Evolutionary conservation across 2,888 invertebrate species (phyloP).

Genomic region (Nebria brevicollis): DNA sequence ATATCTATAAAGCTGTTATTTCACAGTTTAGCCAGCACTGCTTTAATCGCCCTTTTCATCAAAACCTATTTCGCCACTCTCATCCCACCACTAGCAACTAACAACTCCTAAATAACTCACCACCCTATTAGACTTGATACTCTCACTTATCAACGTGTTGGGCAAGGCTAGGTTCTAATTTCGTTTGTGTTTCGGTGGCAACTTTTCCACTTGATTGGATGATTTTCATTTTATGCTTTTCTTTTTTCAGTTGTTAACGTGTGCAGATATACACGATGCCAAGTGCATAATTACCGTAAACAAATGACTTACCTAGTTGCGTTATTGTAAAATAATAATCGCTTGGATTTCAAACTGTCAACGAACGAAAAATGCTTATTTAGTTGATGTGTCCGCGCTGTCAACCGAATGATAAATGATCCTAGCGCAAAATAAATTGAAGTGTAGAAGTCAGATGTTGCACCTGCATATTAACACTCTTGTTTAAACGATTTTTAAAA

Average conservation of each 20-base stretch:
- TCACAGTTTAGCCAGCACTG: constrained; percentile 9
- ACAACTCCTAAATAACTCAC: constrained; percentile 36
- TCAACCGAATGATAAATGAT: constrained; percentile 16
- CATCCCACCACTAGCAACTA: not conserved
- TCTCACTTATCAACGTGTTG: constrained; percentile 46
- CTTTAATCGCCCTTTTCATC: not conserved
- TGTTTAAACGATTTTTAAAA: not conserved
- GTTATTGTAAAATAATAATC: not conserved
- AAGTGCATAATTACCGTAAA: not conserved
- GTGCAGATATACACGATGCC: constrained; percentile 30
- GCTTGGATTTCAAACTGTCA: constrained; percentile 4
- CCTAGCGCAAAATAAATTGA: not conserved
- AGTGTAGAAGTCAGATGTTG: constrained; percentile 2
- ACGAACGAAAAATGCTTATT: not conserved
- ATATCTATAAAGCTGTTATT: not conserved
- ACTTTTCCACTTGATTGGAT: constrained; percentile 15
- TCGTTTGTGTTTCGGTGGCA: constrained; percentile 23
- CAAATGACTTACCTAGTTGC: not conserved
- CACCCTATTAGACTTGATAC: constrained; percentile 41
- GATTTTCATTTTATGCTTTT: constrained; percentile 31
- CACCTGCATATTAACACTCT: constrained; percentile 12
- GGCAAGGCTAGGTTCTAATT: constrained; percentile 32
- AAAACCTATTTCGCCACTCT: not conserved
- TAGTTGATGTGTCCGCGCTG: constrained; percentile 7
- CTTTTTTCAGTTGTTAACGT: not conserved